Evolutionary conservation across 2,113 vertebrate species (phyloP), one percentile per base, ranked within the genome.

Genomic region (Empidonax traillii): DNA sequence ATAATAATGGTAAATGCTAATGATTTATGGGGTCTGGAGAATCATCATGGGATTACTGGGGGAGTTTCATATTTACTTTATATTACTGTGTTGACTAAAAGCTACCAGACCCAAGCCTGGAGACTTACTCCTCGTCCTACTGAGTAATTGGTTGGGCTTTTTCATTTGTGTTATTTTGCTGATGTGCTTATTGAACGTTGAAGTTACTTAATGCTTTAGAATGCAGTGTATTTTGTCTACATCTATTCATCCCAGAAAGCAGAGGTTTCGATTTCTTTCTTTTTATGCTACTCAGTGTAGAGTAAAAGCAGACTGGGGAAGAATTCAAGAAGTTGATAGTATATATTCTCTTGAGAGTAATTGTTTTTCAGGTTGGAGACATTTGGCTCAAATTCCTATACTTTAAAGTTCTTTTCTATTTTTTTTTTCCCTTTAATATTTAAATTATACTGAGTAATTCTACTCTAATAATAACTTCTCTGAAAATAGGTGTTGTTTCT

Each of bases 371-470:
- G 83, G 77, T 87, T 94, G 56, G 58, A 94, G 52, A 58, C 33
- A 44, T 88, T 91, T 83, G 66, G 49, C 47, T 87, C 33, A n/a
- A 91, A 27, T 80, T 88, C 30, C 52, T 75, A 78, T 72, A 41
- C 94, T 96, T 95, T 88, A 75, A 93, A 85, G 14, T 80, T 39
- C 3, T 87, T 88, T 90, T 61, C 51, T 91, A 24, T 43, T 31
- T 44, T 22, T 63, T 76, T 39, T 16, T 10, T 3, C 66, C 3
- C 66, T 92, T 93, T 87, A 94, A 53, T 58, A 63, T 96, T 96
- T 93, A 92, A 90, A 76, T 93, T 83, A 30, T 73, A 62, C 19
- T 24, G 12, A 85, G n/a, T 89, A 92, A 95, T 65, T 87, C 72
- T 90, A 10, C 37, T 67, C 52, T 80, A 77, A 47, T 91, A 87